phyloP scores from a whole-genome alignment of 2,888 invertebrate species.

The Escarpia spicata region DNA sequence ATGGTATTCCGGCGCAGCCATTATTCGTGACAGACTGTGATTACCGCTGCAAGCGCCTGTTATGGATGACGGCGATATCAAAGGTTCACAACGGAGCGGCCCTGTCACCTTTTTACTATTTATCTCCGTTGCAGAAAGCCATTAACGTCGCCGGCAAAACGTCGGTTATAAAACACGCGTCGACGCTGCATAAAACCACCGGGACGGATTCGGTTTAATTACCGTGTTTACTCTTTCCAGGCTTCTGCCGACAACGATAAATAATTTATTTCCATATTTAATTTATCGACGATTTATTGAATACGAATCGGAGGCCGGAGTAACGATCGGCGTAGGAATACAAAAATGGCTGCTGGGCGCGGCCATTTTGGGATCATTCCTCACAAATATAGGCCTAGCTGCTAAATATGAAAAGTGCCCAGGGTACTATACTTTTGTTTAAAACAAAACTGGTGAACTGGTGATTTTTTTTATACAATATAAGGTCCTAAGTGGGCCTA shows the following conservation, averaged over 20 bases:
- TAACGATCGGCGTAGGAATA: not conserved
- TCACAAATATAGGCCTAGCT: not conserved
- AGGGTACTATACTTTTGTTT: no score
- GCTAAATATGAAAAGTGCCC: no score
- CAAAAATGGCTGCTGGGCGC: not conserved
- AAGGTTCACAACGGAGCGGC: not conserved
- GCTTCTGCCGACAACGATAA: conserved; percentile 13
- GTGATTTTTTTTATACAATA: no score
- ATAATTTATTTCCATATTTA: not conserved
- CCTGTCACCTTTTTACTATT: conserved; percentile 16
- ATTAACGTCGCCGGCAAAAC: conserved; percentile 16
- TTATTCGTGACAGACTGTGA: conserved; percentile 16
- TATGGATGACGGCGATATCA: conserved; percentile 6
- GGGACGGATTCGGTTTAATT: conserved; percentile 16
- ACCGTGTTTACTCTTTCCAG: conserved; percentile 13
- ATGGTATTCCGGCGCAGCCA: conserved; percentile 13
- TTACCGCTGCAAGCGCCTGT: conserved; percentile 11
- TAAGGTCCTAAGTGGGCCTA: no score
- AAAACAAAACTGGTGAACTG: no score
- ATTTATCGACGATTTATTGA: conserved; percentile 16
- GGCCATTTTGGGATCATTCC: not conserved
- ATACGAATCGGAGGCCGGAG: not conserved
- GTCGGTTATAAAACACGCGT: not conserved
- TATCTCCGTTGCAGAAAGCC: conserved; percentile 12
- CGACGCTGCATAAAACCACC: not conserved